A percentile compares a stretch with the other conserved stretches of the same genome.
Evolutionary conservation across 2,797 vertebrate genomes (phyloP).

Genomic region (Peromyscus nudipes): DNA sequence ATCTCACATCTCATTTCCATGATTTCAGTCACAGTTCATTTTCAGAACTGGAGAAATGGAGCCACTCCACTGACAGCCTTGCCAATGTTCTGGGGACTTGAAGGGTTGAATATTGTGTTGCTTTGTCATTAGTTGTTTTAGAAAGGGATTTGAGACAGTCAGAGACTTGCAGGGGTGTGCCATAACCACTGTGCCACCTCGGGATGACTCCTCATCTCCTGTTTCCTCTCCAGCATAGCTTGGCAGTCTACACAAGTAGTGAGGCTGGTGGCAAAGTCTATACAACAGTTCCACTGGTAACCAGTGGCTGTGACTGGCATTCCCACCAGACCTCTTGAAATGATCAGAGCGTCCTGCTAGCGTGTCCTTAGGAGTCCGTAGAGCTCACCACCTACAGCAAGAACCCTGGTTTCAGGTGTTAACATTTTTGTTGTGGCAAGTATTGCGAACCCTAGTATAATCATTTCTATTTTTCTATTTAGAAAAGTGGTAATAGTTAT

Average conservation of each 20-base stretch:
- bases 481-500: neutral
- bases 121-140: neutral
- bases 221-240: neutral
- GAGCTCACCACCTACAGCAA: neutral
- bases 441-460: neutral
- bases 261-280: neutral
- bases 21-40: neutral
- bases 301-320: neutral
- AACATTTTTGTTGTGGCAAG: neutral
- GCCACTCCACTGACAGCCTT: neutral
- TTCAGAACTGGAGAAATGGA: neutral
- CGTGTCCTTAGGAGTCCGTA: neutral
- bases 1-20: no score
- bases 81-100: neutral
- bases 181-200: fast-evolving
- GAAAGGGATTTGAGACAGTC: neutral
- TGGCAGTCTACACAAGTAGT: neutral
- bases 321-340: neutral
- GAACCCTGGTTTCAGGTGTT: neutral
- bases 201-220: neutral
- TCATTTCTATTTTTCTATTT: neutral
- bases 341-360: neutral
- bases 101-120: neutral
- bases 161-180: neutral
- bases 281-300: neutral